These are phyloP conservation scores for Drosophila kikkawai DNA, from an alignment of 1,140 invertebrate species.

Conservation along the genomic window DNA sequence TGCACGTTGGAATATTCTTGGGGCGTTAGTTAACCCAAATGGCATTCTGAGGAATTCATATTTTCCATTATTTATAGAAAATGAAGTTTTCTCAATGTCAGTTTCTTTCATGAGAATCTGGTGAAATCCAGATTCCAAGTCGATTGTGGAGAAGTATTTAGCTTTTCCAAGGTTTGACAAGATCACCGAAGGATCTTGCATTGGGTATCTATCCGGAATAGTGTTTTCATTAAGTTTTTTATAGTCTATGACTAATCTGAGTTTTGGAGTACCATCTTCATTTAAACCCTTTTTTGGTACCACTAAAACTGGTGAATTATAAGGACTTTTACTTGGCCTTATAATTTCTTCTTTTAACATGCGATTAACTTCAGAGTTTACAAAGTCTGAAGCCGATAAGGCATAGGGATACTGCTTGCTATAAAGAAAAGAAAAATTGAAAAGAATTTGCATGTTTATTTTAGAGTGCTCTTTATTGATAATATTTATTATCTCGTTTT, in stretches of 20 bases:
- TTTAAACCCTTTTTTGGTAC: neutral
- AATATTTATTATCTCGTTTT: neutral
- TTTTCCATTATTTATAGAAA: neutral
- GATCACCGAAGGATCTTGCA: neutral
- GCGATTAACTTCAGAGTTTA: neutral
- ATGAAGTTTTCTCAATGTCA: neutral
- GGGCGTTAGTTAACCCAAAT: neutral
- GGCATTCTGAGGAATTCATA: neutral
- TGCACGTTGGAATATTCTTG: neutral
- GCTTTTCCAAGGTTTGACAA: conserved; percentile 4
- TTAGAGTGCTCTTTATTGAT: neutral
- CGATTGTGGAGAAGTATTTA: neutral
- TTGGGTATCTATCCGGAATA: conserved; percentile 3
- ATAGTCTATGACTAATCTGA: neutral
- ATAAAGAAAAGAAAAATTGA: neutral
- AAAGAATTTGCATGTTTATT: neutral
- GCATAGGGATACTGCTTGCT: neutral
- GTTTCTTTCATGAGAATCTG: neutral
- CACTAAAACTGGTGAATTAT: neutral
- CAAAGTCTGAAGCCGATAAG: neutral
- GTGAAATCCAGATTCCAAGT: neutral
- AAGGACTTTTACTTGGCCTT: conserved; percentile 1
- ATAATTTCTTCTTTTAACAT: conserved; percentile 6
- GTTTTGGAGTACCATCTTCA: neutral
- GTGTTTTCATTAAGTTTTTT: conserved; percentile 14